Conservation (phyloP, 2,797 vertebrate species). For the Esox lucius region DNA sequence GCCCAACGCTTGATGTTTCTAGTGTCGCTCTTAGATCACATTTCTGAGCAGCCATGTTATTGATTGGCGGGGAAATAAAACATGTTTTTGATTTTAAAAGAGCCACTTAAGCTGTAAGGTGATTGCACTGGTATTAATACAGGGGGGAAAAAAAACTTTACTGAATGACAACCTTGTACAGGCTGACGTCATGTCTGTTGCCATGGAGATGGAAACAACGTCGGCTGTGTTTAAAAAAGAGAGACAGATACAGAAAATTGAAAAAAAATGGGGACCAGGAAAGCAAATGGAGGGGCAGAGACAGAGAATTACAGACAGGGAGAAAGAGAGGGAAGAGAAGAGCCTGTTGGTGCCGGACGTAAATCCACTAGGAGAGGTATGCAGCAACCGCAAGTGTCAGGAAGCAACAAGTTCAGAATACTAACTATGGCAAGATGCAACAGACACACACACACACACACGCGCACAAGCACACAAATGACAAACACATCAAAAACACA, state of each 20-base stretch:
- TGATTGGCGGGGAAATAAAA: background rate
- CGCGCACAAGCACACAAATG: constrained; percentile 35
- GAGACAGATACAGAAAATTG: constrained; percentile 31
- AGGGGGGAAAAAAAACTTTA: too few relatives aligned
- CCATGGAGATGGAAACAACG: constrained; percentile 73
- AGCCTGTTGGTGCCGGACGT: constrained; percentile 37
- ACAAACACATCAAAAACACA: constrained; percentile 9
- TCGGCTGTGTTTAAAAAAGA: constrained; percentile 62
- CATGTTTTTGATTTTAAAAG: background rate
- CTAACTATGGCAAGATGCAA: constrained; percentile 55
- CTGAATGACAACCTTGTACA: background rate
- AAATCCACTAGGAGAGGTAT: constrained; percentile 69
- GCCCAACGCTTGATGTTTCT: too few relatives aligned
- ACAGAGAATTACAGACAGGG: background rate
- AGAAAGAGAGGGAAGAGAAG: background rate
- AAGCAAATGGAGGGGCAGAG: background rate
- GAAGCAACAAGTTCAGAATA: constrained; percentile 70
- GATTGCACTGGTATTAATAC: background rate
- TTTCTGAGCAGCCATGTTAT: background rate
- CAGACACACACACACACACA: constrained; percentile 26
- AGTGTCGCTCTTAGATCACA: background rate
- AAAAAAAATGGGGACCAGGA: background rate
- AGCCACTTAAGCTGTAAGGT: background rate
- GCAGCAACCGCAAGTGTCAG: constrained; percentile 68
- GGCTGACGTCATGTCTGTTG: constrained; percentile 80